Evolutionary conservation across 2,888 invertebrate genomes (phyloP), one percentile per base, ranked within the genome.

Genomic region (Tineola bisselliella): DNA sequence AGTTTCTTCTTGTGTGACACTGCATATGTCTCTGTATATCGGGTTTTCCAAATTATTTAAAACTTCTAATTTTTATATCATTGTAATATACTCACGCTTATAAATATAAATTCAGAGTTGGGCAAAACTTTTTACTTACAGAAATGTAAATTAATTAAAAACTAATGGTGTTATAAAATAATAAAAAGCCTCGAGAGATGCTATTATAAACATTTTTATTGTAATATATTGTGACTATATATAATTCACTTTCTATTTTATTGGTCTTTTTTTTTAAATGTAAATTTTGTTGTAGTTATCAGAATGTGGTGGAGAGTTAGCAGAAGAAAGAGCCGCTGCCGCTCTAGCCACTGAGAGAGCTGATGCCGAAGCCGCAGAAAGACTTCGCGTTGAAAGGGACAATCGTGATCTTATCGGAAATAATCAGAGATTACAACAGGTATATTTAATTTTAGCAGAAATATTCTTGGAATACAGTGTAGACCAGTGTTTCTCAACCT

Each of bases 311-410:
- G 94, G 96, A 25, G 98, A 98, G 79, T 88, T 97, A 66, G 92
- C 95, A 1, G 98, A 98, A 76, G 98, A 98, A 77, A 94, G 97
- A 68, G 94, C 95, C 1, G 93, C 96, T 2, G 93, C 96, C 5
- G 94, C 94, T 12, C 89, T 95, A 66, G 95, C 97, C 8, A 91
- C 95, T 0, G 97, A 98, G 77, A 90, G 97, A 62, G 90, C 97
- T 61, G 96, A 97, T 76, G 94, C 94, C 1, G 97, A 97, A 77
- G 94, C 94, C 1, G 91, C 93, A 0, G 96, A 97, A 75, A 89
- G 97, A 54, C 88, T 96, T 65, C 90, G 93, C 48, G 88, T 97
- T 25, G 97, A 97, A 77, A 92, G 95, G 66, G 97, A 98, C 73
- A 90, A 97, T 60, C 90, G 92, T 64, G 96, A 97, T 63, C 89